Evolutionary conservation across 2,888 invertebrate genomes (phyloP), one percentile per base, ranked within the genome.

Genomic region (Harpalus rubripes): DNA sequence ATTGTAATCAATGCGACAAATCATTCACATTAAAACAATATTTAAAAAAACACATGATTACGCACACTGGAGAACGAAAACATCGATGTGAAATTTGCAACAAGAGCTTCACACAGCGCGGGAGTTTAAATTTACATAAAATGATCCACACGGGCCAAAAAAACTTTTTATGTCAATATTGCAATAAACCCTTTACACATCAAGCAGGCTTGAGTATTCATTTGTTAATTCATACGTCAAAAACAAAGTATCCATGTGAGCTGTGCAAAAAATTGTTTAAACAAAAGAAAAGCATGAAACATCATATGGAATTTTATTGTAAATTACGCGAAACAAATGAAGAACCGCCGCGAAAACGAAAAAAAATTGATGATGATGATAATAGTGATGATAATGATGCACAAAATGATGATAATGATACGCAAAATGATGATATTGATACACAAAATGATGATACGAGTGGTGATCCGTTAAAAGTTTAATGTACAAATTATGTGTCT

Each of bases 221-320:
- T 41, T 7, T 72, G n/a, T 72, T 72, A 72, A 72, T 72, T 1
- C 68, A 72, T 72, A 72, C 68, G 10, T 72, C 68, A 41, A 39
- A 72, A 41, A 39, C 39, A 15, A 72, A 72, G 15, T 72, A 72
- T 15, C 68, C 68, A 4, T 72, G 68, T 41, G 68, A 72, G 7
- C n/a, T 72, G 12, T 72, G 68, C 7, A 72, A 41, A 41, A 72
- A 72, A 41, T 8, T 15, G n/a, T 72, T 72, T 72, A 72, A 72
- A 72, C 68, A 72, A 41, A 72, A 72, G 68, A 72, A 72, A 41
- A 41, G 41, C 6, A 39, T 72, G 41, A 72, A 72, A 15, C 41
- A 72, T 72, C 68, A 72, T 15, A 72, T 72, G 68, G 41, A 72
- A 6, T 72, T 72, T 72, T 72, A 41, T 72, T 72, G 68, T 72